Evolutionary conservation across 2,888 invertebrate genomes (phyloP).

Genomic region (Oscheius sp.): DNA sequence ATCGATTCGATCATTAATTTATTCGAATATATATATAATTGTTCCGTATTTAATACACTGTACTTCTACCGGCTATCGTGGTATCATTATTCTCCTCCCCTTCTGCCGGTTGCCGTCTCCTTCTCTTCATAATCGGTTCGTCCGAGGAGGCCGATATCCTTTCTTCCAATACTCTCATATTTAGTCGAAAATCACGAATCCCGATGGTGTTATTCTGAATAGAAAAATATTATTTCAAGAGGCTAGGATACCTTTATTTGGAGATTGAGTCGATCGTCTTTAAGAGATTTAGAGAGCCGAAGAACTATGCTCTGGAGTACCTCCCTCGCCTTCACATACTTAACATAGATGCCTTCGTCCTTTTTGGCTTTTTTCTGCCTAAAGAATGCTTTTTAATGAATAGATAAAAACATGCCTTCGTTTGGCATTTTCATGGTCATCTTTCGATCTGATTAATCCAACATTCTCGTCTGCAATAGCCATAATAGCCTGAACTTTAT

Average conservation of each 20-base stretch:
- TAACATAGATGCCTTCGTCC: constrained; percentile 27
- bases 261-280: constrained; percentile 32
- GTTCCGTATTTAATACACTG: neutral
- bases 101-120: neutral
- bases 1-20: neutral
- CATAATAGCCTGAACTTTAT: constrained; percentile 29
- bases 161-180: constrained; percentile 40
- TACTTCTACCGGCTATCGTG: neutral
- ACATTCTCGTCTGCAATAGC: constrained; percentile 32
- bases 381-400: neutral
- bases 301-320: constrained; percentile 24
- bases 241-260: constrained; percentile 25
- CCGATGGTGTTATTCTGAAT: constrained; percentile 52
- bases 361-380: constrained; percentile 16
- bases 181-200: constrained; percentile 49
- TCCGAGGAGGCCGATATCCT: neutral
- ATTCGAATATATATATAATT: neutral
- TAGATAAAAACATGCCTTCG: constrained; percentile 5
- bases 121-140: neutral
- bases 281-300: constrained; percentile 22
- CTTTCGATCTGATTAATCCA: too few species aligned
- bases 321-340: constrained; percentile 29
- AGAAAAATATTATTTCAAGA: neutral
- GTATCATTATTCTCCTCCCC: neutral
- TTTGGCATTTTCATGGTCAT: constrained; percentile 7